Conservation (phyloP, 2,797 vertebrate species). For the Sphenodon punctatus region DNA sequence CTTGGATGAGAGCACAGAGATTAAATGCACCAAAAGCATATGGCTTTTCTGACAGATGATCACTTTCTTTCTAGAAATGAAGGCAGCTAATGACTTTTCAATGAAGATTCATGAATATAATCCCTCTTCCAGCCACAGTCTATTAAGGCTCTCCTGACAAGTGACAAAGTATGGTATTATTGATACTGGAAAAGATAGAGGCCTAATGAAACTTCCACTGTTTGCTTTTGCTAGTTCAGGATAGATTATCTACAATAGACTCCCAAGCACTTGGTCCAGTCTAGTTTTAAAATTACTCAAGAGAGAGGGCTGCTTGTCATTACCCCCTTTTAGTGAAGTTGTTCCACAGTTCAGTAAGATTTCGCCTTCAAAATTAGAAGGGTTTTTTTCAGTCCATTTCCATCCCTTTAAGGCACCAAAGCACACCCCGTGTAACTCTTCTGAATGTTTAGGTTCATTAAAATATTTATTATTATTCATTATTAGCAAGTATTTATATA, state of each 20-base stretch:
- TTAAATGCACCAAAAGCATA: neutral
- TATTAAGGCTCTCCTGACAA: slow-evolving; percentile 26
- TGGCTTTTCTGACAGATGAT: slow-evolving; percentile 9
- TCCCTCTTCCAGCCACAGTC: neutral
- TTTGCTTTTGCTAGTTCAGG: neutral
- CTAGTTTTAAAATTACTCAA: neutral
- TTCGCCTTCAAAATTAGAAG: neutral
- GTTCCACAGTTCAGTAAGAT: neutral
- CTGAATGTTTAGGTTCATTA: too few species aligned
- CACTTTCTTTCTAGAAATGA: slow-evolving; percentile 23
- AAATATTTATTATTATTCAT: too few species aligned
- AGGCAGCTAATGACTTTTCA: slow-evolving; percentile 32
- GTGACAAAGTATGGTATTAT: neutral
- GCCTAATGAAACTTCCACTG: neutral
- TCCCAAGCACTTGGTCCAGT: neutral
- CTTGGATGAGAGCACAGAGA: neutral
- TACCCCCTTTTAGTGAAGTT: neutral
- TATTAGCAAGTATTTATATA: too few species aligned
- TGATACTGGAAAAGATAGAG: neutral
- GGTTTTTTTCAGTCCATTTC: too few species aligned
- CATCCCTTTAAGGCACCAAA: too few species aligned
- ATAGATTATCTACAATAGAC: neutral
- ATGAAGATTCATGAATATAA: slow-evolving; percentile 43
- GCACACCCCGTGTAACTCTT: too few species aligned
- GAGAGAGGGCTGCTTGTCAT: neutral